These are phyloP conservation scores for Epistrophe grossulariae DNA, from an alignment of 2,888 invertebrate genomes.

Conservation along the genomic window DNA sequence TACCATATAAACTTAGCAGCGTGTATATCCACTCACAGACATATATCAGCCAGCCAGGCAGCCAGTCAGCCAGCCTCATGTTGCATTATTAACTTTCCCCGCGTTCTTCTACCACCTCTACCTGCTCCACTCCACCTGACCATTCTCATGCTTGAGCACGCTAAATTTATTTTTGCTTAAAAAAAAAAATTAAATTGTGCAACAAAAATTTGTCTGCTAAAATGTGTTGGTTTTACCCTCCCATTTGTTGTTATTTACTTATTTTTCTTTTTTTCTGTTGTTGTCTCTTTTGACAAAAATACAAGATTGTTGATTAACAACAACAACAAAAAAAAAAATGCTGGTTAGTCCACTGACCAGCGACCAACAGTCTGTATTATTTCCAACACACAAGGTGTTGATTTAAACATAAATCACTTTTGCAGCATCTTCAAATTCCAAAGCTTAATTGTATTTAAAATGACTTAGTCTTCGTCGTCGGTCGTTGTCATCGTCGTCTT, in stretches of 20 bases:
- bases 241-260: constrained; percentile 42
- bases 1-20: constrained; percentile 7
- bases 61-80: constrained; percentile 10
- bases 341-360: constrained; percentile 28
- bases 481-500: neutral
- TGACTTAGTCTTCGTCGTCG: neutral
- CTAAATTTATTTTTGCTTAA: constrained; percentile 32
- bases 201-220: constrained; percentile 58
- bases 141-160: neutral
- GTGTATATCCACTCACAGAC: neutral
- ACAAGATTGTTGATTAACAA: constrained; percentile 66
- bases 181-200: constrained; percentile 54
- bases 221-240: constrained; percentile 48
- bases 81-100: constrained; percentile 18
- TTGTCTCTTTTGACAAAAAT: neutral
- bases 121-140: neutral
- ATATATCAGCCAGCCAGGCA: neutral
- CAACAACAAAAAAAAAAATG: constrained; percentile 13
- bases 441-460: constrained; percentile 37
- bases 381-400: constrained; percentile 42
- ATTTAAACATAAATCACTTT: constrained; percentile 62
- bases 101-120: neutral
- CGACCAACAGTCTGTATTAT: constrained; percentile 24
- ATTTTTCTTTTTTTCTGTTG: constrained; percentile 17
- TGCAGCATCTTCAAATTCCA: constrained; percentile 46